Conservation (phyloP, 2,888 invertebrate species). For the Aleiodes alternator region DNA sequence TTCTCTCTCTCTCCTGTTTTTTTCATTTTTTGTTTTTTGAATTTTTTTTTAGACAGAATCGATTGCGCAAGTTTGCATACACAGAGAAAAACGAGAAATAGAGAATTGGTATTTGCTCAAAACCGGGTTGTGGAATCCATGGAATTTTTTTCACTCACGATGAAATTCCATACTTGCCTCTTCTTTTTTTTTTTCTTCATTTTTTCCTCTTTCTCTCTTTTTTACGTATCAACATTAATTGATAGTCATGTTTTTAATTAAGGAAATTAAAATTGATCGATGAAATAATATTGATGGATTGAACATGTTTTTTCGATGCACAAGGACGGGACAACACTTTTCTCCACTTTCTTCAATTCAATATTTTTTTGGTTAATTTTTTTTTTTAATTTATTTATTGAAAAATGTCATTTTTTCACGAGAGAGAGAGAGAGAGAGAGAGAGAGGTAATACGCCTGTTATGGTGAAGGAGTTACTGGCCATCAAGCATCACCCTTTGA, state of each 20-base stretch:
- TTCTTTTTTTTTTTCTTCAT: too few species aligned
- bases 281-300: conserved; percentile 32
- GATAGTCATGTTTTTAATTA: conserved; percentile 23
- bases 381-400: not conserved
- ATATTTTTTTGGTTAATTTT: not conserved
- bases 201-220: not conserved
- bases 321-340: not conserved
- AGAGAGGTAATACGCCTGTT: not conserved
- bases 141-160: conserved; percentile 15
- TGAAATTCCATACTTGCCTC: conserved; percentile 10
- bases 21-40: too few species aligned
- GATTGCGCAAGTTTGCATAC: conserved; percentile 20
- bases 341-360: not conserved
- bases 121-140: conserved; percentile 20
- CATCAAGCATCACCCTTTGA: conserved; percentile 1
- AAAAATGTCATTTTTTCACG: not conserved
- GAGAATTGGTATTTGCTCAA: conserved; percentile 8
- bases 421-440: not conserved
- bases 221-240: conserved; percentile 27
- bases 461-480: conserved; percentile 18
- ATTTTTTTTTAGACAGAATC: conserved; percentile 1
- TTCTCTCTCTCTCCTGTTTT: too few species aligned
- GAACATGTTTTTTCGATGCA: not conserved
- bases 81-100: conserved; percentile 2
- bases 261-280: conserved; percentile 33